Evolutionary conservation across 2,797 vertebrate genomes (phyloP), one percentile per base, ranked within the genome.

Genomic region (Hemibagrus guttatus): DNA sequence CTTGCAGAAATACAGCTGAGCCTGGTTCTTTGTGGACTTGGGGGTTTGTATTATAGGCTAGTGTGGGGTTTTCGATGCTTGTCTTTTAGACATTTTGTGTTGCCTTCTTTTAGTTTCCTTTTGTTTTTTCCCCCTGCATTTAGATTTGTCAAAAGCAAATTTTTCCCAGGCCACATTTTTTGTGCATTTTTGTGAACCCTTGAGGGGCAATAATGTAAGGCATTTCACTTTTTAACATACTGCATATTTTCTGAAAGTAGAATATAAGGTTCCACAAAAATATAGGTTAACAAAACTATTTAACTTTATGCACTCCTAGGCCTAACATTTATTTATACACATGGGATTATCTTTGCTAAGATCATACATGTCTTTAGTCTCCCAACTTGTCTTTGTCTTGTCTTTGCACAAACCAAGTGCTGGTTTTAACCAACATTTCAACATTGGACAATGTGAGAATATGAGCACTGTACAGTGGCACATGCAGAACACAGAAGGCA

Each of bases 1-100:
- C 87, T 89, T 83, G 69, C 56, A 49, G 28, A 39, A 84, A 88
- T 90, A 86, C 79, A 87, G 85, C 87, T 90, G 86, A 89, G 84
- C 86, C 72, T 85, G 69, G 58, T 14, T 26, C 75, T 90, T 85
- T 76, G 58, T 81, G 72, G 78, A 80, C 85, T 79, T 86, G 46
- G 84, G 64, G 76, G 31, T 42, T 89, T 88, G 84, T 89, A 88
- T 90, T 90, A 90, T 84, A 39, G 58, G 49, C 52, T 69, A 80
- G 81, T 52, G 83, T 84, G 61, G 28, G 79, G 59, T 64, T 71
- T 74, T 72, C 76, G 21, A 72, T 68, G 84, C 42, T 75, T 49
- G 68, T 52, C 46, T 61, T 81, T 75, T 86, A 59, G 59, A 78
- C 8, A 54, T 81, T 86, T 46, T 63, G 52, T 58, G n/a, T 54